Conservation (phyloP, 2,113 vertebrate species). For the Acinonyx jubatus region DNA sequence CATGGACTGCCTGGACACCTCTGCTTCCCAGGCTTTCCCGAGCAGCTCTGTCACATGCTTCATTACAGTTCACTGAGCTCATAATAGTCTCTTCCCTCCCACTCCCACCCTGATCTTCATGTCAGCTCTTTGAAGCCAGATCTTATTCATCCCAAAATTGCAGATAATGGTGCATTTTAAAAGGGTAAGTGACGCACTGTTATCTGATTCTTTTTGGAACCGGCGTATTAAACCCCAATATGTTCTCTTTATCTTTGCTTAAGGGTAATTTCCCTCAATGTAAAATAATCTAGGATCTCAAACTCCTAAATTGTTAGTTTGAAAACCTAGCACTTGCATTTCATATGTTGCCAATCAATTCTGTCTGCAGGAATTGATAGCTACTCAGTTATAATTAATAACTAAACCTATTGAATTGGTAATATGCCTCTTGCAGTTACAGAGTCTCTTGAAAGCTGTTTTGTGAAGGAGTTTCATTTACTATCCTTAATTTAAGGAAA, state of each 20-base stretch:
- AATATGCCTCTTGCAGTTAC: conserved; percentile 47
- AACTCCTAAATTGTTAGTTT: background rate
- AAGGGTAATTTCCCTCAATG: conserved; percentile 47
- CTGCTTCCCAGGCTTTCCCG: background rate
- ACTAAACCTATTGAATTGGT: conserved; percentile 48
- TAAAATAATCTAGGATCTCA: conserved; percentile 36
- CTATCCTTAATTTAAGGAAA: conserved; percentile 65
- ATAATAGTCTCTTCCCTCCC: background rate
- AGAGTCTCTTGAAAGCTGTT: conserved; percentile 66
- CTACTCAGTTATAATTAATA: conserved; percentile 62
- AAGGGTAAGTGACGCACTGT: background rate
- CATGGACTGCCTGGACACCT: background rate
- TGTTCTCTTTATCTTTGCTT: background rate
- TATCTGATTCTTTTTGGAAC: background rate
- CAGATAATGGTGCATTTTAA: background rate
- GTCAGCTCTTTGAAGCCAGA: background rate
- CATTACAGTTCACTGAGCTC: background rate
- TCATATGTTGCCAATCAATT: conserved; percentile 9
- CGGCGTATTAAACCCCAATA: background rate
- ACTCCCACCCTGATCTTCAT: background rate
- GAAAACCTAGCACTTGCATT: conserved; percentile 34
- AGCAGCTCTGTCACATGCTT: background rate
- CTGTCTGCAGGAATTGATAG: conserved; percentile 40
- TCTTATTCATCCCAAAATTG: conserved; percentile 15
- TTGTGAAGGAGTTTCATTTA: conserved; percentile 67